A percentile compares a stretch with the other conserved stretches of the same genome.
Conservation (phyloP, 2,797 vertebrate genomes). For the Protosalanx chinensis region DNA sequence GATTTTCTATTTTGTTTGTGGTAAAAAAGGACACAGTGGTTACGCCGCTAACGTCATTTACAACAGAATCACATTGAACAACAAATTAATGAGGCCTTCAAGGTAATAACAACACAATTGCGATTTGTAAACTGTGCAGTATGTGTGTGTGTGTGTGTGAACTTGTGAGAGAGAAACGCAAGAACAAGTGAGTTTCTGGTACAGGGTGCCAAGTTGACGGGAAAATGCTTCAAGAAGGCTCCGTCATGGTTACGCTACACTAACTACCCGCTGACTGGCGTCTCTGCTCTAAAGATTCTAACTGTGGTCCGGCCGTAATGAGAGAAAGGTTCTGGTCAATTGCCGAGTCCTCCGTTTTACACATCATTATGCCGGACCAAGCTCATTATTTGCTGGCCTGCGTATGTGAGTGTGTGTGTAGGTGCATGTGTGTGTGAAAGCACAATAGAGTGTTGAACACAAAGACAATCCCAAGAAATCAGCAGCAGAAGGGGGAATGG, state of each 20-base stretch:
- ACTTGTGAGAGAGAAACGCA: not conserved
- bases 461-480: no score
- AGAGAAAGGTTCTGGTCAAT: conserved; percentile 31
- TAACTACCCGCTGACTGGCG: not conserved
- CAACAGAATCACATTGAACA: no score
- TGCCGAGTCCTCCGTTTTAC: conserved; percentile 47
- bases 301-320: conserved; percentile 32
- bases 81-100: no score
- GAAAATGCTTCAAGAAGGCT: conserved; percentile 34
- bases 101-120: no score
- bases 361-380: conserved; percentile 47
- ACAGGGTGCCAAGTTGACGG: not conserved
- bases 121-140: conserved; percentile 4
- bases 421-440: no score
- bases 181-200: conserved; percentile 13
- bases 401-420: not conserved
- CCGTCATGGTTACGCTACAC: conserved; percentile 16
- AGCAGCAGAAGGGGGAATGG: no score
- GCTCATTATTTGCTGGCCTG: conserved; percentile 34
- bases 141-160: conserved; percentile 13
- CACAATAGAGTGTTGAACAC: no score
- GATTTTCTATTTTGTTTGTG: no score
- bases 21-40: no score
- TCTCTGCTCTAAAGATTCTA: no score
- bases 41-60: no score